Evolutionary conservation across 64 coral and sea anemone genomes (phyloP), one percentile per base, ranked within the genome.

Genomic region (Montipora capricornis): DNA sequence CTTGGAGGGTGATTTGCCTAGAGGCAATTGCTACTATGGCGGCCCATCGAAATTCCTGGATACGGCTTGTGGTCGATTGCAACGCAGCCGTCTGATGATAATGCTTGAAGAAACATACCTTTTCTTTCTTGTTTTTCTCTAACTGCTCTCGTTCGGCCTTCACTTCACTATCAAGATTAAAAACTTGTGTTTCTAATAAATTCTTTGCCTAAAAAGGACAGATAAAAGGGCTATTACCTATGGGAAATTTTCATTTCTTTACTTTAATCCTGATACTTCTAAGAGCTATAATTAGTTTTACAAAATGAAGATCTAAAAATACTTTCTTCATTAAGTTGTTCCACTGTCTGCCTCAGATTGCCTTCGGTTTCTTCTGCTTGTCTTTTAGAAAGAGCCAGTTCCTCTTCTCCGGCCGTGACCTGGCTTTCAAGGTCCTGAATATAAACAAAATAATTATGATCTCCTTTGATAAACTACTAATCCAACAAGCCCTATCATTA

Each of bases 301-400:
- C 68, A 6, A 20, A 20, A 16, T 64, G 8, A 64, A 64, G 11
- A 16, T 12, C 9, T 14, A 12, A 64, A 16, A 64, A 64, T 15
- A 64, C 55, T 77, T 64, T 95, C 96, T 88, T 98, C 96, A 76
- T 95, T 93, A 10, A 98, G 66, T 67, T 98, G 96, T 29, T 98
- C 93, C 1, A 98, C 96, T 80, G 94, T 93, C 13, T 87, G 93
- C 15, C 81, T 92, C 9, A 98, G 88, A 47, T 74, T 78, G 12
- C 76, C 59, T 53, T 98, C 96, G 5, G 80, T 98, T 90, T 98
- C 96, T 57, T 95, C 90, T 19, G 96, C 90, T 13, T 95, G 89
- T 47, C 76, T 48, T 80, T 81, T 95, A 3, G 95, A 87, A 80
- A 57, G 91, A 8, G 69, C 44, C 44, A 98, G 96, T 74, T 98